Percentiles rank a stretch among this genome's conserved stretches.
Evolutionary conservation across 2,113 vertebrate genomes (phyloP).

Genomic region (Tapirus terrestris): DNA sequence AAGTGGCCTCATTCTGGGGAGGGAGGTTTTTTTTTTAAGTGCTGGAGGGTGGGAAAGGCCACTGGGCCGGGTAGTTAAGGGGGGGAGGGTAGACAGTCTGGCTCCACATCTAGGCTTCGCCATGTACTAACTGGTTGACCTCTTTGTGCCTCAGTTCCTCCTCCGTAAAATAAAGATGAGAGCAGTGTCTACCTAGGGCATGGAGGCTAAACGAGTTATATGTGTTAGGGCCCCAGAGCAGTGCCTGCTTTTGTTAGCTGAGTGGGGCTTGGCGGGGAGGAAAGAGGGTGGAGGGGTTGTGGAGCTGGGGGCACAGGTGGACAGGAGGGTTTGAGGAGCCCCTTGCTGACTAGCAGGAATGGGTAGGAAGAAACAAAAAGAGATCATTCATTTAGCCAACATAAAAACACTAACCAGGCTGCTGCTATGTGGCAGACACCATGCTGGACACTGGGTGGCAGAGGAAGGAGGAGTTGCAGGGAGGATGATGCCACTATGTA

Average conservation of each 20-base stretch:
- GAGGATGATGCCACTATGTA: not conserved
- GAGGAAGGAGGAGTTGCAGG: not conserved
- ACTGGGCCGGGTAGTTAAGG: not conserved
- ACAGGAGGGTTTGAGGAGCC: not conserved
- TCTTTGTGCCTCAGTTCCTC: not conserved
- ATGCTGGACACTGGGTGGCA: not conserved
- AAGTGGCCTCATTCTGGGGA: not conserved
- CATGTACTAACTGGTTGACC: not conserved
- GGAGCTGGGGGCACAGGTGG: not conserved
- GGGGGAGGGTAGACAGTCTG: not conserved
- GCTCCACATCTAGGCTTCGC: not conserved
- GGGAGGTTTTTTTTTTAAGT: not conserved
- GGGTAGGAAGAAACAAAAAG: not conserved
- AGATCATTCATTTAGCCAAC: not conserved
- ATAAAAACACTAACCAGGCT: not conserved
- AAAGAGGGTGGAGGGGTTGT: not conserved
- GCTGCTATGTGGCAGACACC: not conserved
- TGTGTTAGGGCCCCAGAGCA: not conserved
- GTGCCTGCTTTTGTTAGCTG: not conserved
- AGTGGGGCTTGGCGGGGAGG: not conserved
- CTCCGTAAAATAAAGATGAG: not conserved
- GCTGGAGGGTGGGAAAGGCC: constrained; percentile 59
- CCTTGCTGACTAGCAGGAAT: not conserved
- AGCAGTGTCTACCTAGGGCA: not conserved
- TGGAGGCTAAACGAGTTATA: not conserved